Percentiles rank a stretch among this genome's conserved stretches.
Evolutionary conservation across 2,113 vertebrate species (phyloP).

Genomic region (Chionis minor): DNA sequence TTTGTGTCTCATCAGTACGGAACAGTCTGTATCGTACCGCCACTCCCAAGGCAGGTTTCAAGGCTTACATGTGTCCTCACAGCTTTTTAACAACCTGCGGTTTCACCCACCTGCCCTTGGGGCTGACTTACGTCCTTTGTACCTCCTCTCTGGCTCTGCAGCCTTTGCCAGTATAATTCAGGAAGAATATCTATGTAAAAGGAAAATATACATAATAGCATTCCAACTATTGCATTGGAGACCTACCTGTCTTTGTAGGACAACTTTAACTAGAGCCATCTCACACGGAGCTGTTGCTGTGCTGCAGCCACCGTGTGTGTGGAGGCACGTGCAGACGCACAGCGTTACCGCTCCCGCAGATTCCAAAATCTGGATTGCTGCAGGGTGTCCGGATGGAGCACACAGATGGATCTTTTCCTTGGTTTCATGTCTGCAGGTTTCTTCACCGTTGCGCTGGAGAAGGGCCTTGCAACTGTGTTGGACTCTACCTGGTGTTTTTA

Average conservation of each 20-base stretch:
- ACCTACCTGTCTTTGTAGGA: background rate
- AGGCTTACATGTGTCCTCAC: background rate
- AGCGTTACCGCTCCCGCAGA: fast-evolving
- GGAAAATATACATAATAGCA: background rate
- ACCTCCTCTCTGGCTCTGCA: background rate
- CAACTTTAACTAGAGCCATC: background rate
- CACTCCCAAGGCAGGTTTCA: background rate
- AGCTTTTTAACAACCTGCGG: background rate
- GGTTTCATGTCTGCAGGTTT: background rate
- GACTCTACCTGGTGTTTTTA: background rate
- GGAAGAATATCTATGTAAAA: background rate
- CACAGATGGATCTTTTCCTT: background rate
- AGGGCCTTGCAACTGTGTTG: background rate
- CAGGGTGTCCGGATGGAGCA: background rate
- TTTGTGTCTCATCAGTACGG: background rate
- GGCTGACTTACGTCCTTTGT: background rate
- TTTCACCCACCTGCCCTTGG: background rate
- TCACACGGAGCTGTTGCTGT: background rate
- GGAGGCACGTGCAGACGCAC: background rate
- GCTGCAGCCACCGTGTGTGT: background rate
- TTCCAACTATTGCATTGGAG: background rate
- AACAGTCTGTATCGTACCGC: background rate
- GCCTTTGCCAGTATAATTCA: background rate
- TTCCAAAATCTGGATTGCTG: background rate
- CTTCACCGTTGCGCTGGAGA: background rate